A percentile compares a stretch with the other conserved stretches of the same genome.
These are phyloP conservation scores for Acronicta alni DNA, from an alignment of 2,888 invertebrate genomes.

Conservation along the genomic window DNA sequence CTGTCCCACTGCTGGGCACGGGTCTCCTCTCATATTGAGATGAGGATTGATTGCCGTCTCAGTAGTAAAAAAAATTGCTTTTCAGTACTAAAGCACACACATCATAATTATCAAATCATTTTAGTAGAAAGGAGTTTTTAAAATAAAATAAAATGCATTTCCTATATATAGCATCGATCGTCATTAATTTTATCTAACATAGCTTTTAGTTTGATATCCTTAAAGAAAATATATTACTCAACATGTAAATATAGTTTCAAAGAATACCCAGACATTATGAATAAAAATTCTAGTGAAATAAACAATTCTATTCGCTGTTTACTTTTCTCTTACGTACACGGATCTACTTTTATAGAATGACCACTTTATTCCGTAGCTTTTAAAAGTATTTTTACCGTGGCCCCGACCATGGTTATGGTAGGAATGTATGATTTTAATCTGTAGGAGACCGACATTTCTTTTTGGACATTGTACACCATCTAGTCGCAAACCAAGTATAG, in stretches of 20 bases:
- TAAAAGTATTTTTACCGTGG: too few relatives aligned
- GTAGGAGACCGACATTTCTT: too few relatives aligned
- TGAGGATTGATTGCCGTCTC: too few relatives aligned
- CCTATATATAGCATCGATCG: constrained; percentile 1
- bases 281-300: constrained; percentile 25
- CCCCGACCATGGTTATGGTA: too few relatives aligned
- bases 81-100: too few relatives aligned
- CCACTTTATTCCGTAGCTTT: neutral
- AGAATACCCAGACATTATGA: constrained; percentile 25
- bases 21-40: too few relatives aligned
- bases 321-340: constrained; percentile 2
- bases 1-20: too few relatives aligned
- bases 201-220: constrained; percentile 16
- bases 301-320: constrained; percentile 25
- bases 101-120: too few relatives aligned
- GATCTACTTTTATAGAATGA: constrained; percentile 2
- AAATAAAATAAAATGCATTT: constrained; percentile 9
- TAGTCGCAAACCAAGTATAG: too few relatives aligned
- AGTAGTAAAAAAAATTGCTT: too few relatives aligned
- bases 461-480: too few relatives aligned
- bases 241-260: constrained; percentile 6
- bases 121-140: neutral
- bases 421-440: too few relatives aligned
- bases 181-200: constrained; percentile 9
- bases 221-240: constrained; percentile 5